These are phyloP conservation scores for Galagoides demidoff DNA, from an alignment of 2,797 vertebrate genomes.

Conservation along the genomic window DNA sequence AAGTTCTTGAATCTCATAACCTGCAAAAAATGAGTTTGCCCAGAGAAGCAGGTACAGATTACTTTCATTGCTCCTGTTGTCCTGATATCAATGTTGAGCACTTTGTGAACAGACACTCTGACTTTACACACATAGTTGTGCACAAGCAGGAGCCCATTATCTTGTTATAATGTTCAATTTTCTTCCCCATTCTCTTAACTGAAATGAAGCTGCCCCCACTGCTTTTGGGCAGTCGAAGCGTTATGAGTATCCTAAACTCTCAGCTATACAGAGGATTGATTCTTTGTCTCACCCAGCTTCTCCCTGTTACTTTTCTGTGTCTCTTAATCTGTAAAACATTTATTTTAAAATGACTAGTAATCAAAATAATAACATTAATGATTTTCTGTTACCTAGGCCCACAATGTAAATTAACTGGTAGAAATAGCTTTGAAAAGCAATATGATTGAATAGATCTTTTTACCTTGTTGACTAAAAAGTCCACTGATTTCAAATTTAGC, in stretches of 20 bases:
- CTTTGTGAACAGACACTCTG: constrained; percentile 14
- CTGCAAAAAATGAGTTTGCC: not conserved
- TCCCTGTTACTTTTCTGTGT: not conserved
- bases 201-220: constrained; percentile 37
- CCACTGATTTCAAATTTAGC: constrained; percentile 56
- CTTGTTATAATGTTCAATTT: constrained; percentile 41
- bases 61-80: not conserved
- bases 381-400: not conserved
- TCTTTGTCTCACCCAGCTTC: not conserved
- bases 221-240: not conserved
- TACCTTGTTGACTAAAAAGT: constrained; percentile 37
- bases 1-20: not conserved
- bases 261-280: not conserved
- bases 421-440: constrained; percentile 11
- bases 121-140: not conserved
- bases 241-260: not conserved
- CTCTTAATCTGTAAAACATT: not conserved
- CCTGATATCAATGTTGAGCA: not conserved
- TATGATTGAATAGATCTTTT: not conserved
- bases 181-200: constrained; percentile 31
- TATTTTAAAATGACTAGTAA: constrained; percentile 46
- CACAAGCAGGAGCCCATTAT: not conserved
- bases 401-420: constrained; percentile 7
- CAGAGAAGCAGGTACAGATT: not conserved
- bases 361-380: constrained; percentile 51